Conservation (phyloP, 2,888 invertebrate genomes). For the Scaptomyza flava region DNA sequence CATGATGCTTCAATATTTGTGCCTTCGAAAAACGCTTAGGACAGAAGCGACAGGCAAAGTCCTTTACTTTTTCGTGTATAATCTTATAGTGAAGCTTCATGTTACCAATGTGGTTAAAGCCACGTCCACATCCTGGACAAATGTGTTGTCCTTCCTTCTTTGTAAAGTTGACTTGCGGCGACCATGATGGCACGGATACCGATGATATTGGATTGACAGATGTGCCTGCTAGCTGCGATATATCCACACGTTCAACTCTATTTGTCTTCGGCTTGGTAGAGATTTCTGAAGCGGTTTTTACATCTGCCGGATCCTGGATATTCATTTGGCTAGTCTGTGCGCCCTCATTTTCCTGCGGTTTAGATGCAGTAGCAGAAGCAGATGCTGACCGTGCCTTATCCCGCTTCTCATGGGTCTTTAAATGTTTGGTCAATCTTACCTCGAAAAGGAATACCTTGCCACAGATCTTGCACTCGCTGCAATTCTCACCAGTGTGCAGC, state of each 20-base stretch:
- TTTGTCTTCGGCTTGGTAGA: slow-evolving; percentile 68
- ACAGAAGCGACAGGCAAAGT: slow-evolving; percentile 81
- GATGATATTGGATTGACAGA: slow-evolving; percentile 80
- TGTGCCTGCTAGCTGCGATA: slow-evolving; percentile 79
- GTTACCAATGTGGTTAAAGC: slow-evolving; percentile 81
- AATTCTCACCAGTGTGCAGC: slow-evolving; percentile 79
- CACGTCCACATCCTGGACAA: slow-evolving; percentile 81
- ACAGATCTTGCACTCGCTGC: slow-evolving; percentile 78
- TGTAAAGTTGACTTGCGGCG: slow-evolving; percentile 81
- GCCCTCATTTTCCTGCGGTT: slow-evolving; percentile 8
- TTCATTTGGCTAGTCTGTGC: background rate
- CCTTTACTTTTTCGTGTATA: slow-evolving; percentile 82
- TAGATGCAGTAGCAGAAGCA: slow-evolving; percentile 25
- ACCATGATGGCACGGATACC: slow-evolving; percentile 79
- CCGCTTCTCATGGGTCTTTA: slow-evolving; percentile 79
- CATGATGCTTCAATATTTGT: slow-evolving; percentile 81
- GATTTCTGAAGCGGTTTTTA: background rate
- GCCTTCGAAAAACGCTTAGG: slow-evolving; percentile 82
- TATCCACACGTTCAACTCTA: slow-evolving; percentile 78
- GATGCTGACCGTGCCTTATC: slow-evolving; percentile 48
- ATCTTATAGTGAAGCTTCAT: slow-evolving; percentile 81
- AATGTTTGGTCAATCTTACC: slow-evolving; percentile 76
- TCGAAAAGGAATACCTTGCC: slow-evolving; percentile 80
- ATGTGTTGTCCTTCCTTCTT: slow-evolving; percentile 82
- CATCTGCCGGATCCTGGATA: background rate